Evolutionary conservation across 2,797 vertebrate species (phyloP), one percentile per base, ranked within the genome.

Genomic region (Arnoldichthys spilopterus): DNA sequence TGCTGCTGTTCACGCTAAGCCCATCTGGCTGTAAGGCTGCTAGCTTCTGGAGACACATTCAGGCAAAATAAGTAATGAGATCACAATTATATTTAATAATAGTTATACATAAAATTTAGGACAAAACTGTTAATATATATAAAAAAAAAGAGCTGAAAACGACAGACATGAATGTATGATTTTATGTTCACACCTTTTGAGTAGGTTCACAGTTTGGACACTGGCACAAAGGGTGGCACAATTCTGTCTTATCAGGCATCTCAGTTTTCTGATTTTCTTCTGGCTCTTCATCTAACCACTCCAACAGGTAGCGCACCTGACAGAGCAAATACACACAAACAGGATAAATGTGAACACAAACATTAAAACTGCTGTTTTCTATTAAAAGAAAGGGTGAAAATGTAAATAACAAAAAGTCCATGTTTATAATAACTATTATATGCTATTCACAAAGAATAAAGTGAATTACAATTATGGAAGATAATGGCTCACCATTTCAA

Each of bases 161-260:
- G 3, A 51, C 12, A 53, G 26, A 53, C 7, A 9, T 8, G 15
- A 16, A 30, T 59, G 54, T 18, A 34, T 40, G 4, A 16, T 32
- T 56, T 24, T 6, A 13, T 20, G 26, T n/a, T 32, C 16, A n/a
- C 47, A 51, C 97, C 96, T 98, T 97, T 85, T 97, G 96, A 56
- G 87, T 88, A 15, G 96, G 96, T 20, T 94, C 95, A 62, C 98
- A 99, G 77, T 85, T 93, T 0, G 92, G 83, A 86, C 98, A 99
- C 87, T 98, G 97, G 87, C 98, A 99, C 85, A 99, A 90, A 0
- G 98, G 98, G 79, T 99, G 98, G 81, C 98, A 99, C 66, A 98
- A 92, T 24, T 92, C 92, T 0, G 82, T 77, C 58, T 93, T 92
- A 0, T 83, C 63, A 5, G 72, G 62, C 1, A 80, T 56, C 34